A percentile compares a stretch with the other conserved stretches of the same genome.
phyloP scores from a whole-genome alignment of 2,113 vertebrate species.

The Lates calcarifer region DNA sequence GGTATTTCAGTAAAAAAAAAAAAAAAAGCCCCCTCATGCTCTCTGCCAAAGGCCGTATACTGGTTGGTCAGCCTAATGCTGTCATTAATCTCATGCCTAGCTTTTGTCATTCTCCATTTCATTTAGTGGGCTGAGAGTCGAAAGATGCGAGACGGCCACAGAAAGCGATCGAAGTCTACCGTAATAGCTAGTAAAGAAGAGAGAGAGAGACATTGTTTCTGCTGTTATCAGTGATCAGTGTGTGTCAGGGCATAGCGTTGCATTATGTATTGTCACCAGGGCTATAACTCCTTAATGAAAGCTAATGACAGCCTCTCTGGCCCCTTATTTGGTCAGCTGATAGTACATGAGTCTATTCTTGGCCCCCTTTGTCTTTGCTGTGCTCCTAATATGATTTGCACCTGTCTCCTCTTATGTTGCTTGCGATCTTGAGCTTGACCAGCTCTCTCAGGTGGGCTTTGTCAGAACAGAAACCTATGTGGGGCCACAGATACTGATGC shows the following conservation, averaged over 20 bases:
- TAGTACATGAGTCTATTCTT: slow-evolving; percentile 68
- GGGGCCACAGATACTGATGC: not conserved
- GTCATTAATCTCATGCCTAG: slow-evolving; percentile 77
- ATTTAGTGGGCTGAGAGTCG: slow-evolving; percentile 69
- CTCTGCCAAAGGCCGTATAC: slow-evolving; percentile 14
- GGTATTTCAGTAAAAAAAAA: slow-evolving; percentile 54
- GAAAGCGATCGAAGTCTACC: slow-evolving; percentile 70
- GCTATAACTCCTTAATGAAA: slow-evolving; percentile 70
- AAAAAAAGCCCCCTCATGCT: slow-evolving; percentile 43
- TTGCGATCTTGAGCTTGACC: slow-evolving; percentile 74
- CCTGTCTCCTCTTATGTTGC: slow-evolving; percentile 82
- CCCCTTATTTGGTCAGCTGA: slow-evolving; percentile 67
- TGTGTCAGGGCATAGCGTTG: slow-evolving; percentile 62
- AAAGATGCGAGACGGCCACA: slow-evolving; percentile 60
- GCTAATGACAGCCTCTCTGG: slow-evolving; percentile 68
- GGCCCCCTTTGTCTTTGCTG: slow-evolving; percentile 72
- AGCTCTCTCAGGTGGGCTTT: slow-evolving; percentile 78
- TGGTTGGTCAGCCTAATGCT: slow-evolving; percentile 68
- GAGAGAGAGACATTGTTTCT: slow-evolving; percentile 44
- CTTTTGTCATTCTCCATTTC: slow-evolving; percentile 78
- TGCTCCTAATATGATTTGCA: slow-evolving; percentile 83
- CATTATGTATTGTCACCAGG: slow-evolving; percentile 69
- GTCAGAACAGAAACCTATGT: slow-evolving; percentile 47
- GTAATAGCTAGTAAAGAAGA: slow-evolving; percentile 65
- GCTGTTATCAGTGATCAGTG: slow-evolving; percentile 68